These are phyloP conservation scores for Macquaria ambigua DNA, from an alignment of 2,113 vertebrate species.

Conservation along the genomic window DNA sequence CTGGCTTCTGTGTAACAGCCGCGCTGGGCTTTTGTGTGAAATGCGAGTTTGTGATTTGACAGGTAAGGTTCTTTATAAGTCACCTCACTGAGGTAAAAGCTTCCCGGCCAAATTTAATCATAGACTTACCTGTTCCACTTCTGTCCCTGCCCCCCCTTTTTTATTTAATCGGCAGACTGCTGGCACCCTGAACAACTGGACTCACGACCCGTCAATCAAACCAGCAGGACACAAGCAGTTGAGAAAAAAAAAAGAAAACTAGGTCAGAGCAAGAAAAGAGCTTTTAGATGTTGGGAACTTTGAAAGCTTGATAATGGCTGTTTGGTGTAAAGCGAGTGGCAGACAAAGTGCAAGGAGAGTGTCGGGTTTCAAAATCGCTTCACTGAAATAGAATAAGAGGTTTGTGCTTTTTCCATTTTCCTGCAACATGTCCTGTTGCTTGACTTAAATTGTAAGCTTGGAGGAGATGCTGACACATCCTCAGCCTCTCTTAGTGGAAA, in stretches of 20 bases:
- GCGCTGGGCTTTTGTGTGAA: neutral
- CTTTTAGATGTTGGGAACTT: constrained; percentile 12
- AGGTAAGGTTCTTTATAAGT: neutral
- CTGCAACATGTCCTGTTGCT: neutral
- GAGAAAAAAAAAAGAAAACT: neutral
- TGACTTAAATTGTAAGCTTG: neutral
- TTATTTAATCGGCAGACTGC: constrained; percentile 26
- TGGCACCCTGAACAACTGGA: constrained; percentile 28
- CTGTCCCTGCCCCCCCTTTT: constrained; percentile 8
- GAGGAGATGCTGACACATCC: constrained; percentile 19
- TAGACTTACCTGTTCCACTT: constrained; percentile 9
- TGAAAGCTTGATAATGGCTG: constrained; percentile 19
- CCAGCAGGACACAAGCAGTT: neutral
- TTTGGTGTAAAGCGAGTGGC: constrained; percentile 6
- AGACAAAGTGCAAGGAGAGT: constrained; percentile 16
- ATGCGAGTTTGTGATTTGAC: neutral
- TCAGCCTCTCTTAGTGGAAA: neutral
- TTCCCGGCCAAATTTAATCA: constrained; percentile 28
- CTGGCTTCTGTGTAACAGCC: neutral
- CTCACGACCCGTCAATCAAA: constrained; percentile 29
- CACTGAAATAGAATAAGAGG: neutral
- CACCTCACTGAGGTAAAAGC: constrained; percentile 2
- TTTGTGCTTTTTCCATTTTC: neutral
- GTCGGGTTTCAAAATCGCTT: neutral
- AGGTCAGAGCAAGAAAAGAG: neutral